A percentile compares a stretch with the other conserved stretches of the same genome.
phyloP scores from a whole-genome alignment of 2,113 vertebrate genomes.

The Leptobrachium leishanense region DNA sequence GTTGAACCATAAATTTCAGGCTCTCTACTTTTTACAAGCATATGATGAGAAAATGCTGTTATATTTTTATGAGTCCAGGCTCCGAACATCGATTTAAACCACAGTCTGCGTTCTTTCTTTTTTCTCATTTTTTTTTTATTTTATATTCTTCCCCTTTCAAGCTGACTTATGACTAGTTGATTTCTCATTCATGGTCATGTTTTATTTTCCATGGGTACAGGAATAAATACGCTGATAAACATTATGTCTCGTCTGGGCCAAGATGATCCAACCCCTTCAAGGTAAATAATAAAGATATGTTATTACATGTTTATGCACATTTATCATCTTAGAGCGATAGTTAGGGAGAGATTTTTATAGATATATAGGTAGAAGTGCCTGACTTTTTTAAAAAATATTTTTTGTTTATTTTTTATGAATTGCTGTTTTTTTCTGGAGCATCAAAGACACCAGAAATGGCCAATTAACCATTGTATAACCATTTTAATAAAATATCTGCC shows the following conservation, averaged over 20 bases:
- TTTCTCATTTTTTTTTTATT: no score
- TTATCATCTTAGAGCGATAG: no score
- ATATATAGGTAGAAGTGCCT: no score
- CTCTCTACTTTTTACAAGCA: slow-evolving; percentile 40
- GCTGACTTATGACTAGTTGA: slow-evolving; percentile 17
- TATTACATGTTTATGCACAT: slow-evolving; percentile 9
- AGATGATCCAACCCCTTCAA: slow-evolving; percentile 96
- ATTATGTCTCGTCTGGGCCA: slow-evolving; percentile 99
- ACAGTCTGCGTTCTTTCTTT: background rate
- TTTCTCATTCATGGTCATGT: slow-evolving; percentile 48
- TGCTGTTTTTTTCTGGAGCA: no score
- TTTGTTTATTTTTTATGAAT: no score
- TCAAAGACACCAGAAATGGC: no score
- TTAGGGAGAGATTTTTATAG: no score
- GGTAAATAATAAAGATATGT: slow-evolving; percentile 66
- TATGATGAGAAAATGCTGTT: slow-evolving; percentile 43
- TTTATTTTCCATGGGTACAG: slow-evolving; percentile 65
- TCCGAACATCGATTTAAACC: slow-evolving; percentile 36
- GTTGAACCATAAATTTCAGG: slow-evolving; percentile 31
- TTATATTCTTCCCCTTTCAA: slow-evolving; percentile 1
- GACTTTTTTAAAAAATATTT: no score
- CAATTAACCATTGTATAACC: no score
- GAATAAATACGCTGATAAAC: slow-evolving; percentile 98
- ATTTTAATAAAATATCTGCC: no score
- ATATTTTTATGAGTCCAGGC: slow-evolving; percentile 36